A percentile compares a stretch with the other conserved stretches of the same genome.
Evolutionary conservation across 2,797 vertebrate genomes (phyloP).

Genomic region (Halcyon chelicuti): DNA sequence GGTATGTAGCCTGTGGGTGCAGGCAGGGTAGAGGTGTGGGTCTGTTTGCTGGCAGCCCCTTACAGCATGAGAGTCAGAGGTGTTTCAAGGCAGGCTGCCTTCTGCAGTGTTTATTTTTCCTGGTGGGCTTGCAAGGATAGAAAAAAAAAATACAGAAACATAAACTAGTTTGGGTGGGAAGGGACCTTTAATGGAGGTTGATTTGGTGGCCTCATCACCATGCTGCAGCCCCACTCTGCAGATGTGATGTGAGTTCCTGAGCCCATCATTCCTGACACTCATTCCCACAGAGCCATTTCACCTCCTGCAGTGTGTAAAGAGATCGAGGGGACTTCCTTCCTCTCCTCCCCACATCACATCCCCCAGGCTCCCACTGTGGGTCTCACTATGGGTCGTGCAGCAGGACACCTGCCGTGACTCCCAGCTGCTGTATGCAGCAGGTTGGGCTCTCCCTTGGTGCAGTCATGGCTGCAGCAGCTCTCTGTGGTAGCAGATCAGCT

Average conservation of each 20-base stretch:
- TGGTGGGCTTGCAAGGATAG: neutral
- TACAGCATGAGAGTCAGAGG: rapidly evolving
- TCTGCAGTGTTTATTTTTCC: neutral
- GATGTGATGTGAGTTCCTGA: no score
- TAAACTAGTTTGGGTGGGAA: neutral
- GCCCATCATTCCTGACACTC: rapidly evolving
- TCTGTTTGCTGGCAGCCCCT: neutral
- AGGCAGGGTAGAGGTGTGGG: neutral
- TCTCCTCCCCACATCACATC: neutral
- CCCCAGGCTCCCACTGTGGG: neutral
- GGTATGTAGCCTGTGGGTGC: rapidly evolving
- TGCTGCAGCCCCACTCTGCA: no score
- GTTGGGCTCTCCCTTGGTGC: neutral
- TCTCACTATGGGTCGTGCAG: neutral
- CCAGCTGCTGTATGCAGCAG: neutral
- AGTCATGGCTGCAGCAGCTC: neutral
- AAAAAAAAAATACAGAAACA: neutral
- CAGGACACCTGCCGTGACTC: rapidly evolving
- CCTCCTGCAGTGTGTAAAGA: neutral
- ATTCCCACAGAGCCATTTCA: neutral
- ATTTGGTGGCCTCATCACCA: no score
- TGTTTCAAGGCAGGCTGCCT: neutral
- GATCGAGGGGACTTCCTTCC: neutral
- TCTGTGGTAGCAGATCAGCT: neutral
- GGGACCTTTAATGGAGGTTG: neutral